Conservation (phyloP, 2,797 vertebrate genomes). For the Delichon dasypus region DNA sequence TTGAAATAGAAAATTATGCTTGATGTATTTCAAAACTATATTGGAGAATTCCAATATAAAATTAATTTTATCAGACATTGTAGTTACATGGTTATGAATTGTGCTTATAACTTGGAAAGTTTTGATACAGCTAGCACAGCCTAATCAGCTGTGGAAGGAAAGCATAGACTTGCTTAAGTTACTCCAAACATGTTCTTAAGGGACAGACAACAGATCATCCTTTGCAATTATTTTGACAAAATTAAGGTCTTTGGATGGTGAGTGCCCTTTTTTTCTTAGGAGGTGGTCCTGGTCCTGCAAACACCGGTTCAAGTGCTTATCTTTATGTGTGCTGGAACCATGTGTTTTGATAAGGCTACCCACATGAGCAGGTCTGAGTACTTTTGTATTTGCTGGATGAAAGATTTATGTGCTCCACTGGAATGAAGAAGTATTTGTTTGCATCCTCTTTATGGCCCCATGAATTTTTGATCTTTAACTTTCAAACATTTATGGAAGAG, state of each 20-base stretch:
- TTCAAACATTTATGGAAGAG: slow-evolving; percentile 23
- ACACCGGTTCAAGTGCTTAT: not conserved
- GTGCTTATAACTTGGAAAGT: not conserved
- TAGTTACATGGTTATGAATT: not conserved
- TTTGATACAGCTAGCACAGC: not conserved
- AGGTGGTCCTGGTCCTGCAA: not conserved
- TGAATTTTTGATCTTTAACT: slow-evolving; percentile 44
- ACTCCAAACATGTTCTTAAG: not conserved
- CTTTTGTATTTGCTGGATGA: not conserved
- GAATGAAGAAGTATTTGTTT: slow-evolving; percentile 12
- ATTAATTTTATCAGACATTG: not conserved
- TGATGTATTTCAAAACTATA: not conserved
- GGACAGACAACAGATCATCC: not conserved
- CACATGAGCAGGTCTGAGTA: not conserved
- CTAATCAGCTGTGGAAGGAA: not conserved
- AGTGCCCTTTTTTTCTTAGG: not conserved
- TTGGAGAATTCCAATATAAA: not conserved
- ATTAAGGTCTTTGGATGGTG: not conserved
- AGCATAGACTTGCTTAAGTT: not conserved
- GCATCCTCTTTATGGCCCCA: not conserved
- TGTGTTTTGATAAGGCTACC: not conserved
- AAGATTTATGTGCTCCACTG: not conserved
- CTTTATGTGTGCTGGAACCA: not conserved
- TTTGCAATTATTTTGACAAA: slow-evolving; percentile 2
- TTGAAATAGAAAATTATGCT: not conserved